These are phyloP conservation scores for Neolamprologus falcicula DNA, from an alignment of 2,113 vertebrate genomes.

Conservation along the genomic window DNA sequence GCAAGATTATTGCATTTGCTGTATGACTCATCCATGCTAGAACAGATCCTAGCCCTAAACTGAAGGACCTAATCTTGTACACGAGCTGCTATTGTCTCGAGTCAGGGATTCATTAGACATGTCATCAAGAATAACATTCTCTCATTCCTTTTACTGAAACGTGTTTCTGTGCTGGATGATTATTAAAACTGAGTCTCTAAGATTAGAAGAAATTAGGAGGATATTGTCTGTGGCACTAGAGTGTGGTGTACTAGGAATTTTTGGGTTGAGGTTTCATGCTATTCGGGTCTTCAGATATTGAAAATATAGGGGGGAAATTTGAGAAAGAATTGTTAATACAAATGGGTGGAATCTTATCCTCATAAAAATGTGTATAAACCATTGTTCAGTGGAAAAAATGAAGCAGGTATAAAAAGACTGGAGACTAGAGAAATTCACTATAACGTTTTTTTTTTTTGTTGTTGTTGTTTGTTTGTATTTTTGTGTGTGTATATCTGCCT, in stretches of 20 bases:
- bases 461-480: too few relatives aligned
- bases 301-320: neutral
- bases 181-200: neutral
- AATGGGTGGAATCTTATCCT: neutral
- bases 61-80: neutral
- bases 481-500: neutral
- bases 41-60: neutral
- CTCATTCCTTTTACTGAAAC: neutral
- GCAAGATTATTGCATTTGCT: neutral
- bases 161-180: neutral
- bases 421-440: neutral
- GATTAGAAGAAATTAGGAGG: neutral
- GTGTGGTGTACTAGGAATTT: neutral
- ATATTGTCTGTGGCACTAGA: neutral
- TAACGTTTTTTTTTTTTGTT: rapidly evolving
- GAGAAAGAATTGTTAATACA: neutral
- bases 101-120: neutral
- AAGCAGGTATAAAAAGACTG: neutral
- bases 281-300: neutral
- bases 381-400: neutral
- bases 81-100: neutral
- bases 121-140: neutral
- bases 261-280: neutral
- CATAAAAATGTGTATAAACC: neutral
- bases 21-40: neutral